Conservation (phyloP, 1,140 invertebrate genomes). For the Trichonephila clavata region DNA sequence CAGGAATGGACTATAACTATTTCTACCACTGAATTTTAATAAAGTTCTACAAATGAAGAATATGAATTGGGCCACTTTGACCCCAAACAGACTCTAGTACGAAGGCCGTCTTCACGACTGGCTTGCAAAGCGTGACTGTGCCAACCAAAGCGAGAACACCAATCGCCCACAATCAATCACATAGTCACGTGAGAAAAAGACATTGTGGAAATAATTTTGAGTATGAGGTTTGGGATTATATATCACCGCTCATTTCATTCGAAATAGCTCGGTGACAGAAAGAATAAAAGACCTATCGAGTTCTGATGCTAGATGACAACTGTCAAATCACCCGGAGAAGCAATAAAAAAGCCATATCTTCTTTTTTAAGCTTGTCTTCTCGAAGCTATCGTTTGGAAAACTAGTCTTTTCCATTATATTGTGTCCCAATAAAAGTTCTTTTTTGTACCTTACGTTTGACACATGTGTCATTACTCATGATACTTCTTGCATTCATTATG, state of each 20-base stretch:
- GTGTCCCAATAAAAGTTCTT: background rate
- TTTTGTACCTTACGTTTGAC: background rate
- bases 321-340: background rate
- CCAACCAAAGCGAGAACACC: conserved; percentile 50
- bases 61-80: background rate
- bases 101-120: background rate
- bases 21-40: background rate
- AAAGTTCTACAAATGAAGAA: background rate
- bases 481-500: background rate
- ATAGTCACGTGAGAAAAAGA: conserved; percentile 22
- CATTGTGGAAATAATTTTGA: conserved; percentile 19
- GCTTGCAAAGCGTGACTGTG: conserved; percentile 10
- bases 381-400: no score
- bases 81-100: no score
- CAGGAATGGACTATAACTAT: no score
- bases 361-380: background rate
- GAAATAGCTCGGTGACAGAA: conserved; percentile 1
- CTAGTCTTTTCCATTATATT: background rate
- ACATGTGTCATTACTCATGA: background rate
- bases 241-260: background rate
- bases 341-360: background rate
- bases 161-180: conserved; percentile 35
- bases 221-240: background rate
- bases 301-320: background rate
- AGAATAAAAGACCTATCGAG: conserved; percentile 16